Evolutionary conservation across 2,888 invertebrate genomes (phyloP).

Genomic region (Erannis defoliaria): DNA sequence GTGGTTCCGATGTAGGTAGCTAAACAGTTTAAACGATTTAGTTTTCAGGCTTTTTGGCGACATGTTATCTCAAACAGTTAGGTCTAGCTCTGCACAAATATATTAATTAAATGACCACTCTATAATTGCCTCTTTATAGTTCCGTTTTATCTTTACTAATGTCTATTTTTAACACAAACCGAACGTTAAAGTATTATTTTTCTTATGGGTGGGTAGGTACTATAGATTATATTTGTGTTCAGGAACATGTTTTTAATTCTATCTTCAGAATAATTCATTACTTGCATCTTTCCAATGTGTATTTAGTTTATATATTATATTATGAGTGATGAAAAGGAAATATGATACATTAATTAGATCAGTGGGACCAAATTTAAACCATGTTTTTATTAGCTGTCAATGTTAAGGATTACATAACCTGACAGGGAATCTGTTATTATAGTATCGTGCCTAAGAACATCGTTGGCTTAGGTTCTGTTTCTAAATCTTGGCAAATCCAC

Average conservation of each 20-base stretch:
- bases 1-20: neutral
- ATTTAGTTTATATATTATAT: constrained; percentile 42
- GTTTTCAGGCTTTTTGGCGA: no score
- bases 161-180: no score
- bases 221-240: no score
- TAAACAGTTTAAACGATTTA: neutral
- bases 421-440: constrained; percentile 22
- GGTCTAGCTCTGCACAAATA: no score
- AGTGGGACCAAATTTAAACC: neutral
- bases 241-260: constrained; percentile 55
- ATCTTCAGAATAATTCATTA: constrained; percentile 65
- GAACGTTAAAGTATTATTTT: no score
- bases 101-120: no score
- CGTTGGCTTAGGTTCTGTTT: constrained; percentile 31
- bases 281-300: constrained; percentile 47
- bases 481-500: constrained; percentile 59
- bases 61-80: no score
- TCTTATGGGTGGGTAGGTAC: no score
- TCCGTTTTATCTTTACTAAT: no score
- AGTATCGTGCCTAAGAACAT: constrained; percentile 19
- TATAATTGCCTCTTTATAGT: no score
- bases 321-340: no score
- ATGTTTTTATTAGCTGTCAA: constrained; percentile 39
- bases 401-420: constrained; percentile 19
- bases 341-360: no score